Evolutionary conservation across 1,140 invertebrate species (phyloP), one percentile per base, ranked within the genome.

Genomic region (Psix sp.): DNA sequence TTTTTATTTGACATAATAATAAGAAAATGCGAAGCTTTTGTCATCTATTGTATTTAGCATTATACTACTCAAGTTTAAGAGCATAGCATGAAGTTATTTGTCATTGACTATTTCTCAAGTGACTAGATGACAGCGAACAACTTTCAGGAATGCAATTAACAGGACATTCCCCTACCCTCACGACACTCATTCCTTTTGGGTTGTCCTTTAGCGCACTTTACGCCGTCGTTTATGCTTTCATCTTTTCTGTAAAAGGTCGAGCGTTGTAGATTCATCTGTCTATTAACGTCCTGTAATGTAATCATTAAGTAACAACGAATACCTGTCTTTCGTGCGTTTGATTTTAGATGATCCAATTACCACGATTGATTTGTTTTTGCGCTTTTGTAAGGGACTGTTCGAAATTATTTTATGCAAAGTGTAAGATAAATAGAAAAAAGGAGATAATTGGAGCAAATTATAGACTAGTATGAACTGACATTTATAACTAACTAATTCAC

Each of bases 111-210:
- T 73, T 73, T 73, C 54, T 66, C 45, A 48, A 66, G 54, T 48
- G 42, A 66, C 18, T 42, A 10, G 54, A 66, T 66, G 68, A 46
- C 60, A 66, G 39, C 11, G 70, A 73, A 51, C 70, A 66, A 73
- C 42, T 36, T 72, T 60, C 46, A 66, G 56, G 54, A 73, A 73
- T 73, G 70, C 54, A 73, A 73, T 73, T 73, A 73, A 66, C 54
- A 73, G 70, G 70, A 73, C 70, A 56, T 48, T 52, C 60, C 33
- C 70, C 48, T 54, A 20, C 60, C 39, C 20, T 39, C 10, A 11
- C 11, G 10, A 1, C 33, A 54, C 52, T 59, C 68, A 14, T 48
- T 46, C 54, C 54, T 60, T 29, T 72, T 46, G 16, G 33, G 35
- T 15, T 33, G 33, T 60, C 60, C 33, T 36, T 46, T 35, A 54